A percentile compares a stretch with the other conserved stretches of the same genome.
Evolutionary conservation across 2,113 vertebrate genomes (phyloP).

Genomic region (Corythornis madagascariensis): DNA sequence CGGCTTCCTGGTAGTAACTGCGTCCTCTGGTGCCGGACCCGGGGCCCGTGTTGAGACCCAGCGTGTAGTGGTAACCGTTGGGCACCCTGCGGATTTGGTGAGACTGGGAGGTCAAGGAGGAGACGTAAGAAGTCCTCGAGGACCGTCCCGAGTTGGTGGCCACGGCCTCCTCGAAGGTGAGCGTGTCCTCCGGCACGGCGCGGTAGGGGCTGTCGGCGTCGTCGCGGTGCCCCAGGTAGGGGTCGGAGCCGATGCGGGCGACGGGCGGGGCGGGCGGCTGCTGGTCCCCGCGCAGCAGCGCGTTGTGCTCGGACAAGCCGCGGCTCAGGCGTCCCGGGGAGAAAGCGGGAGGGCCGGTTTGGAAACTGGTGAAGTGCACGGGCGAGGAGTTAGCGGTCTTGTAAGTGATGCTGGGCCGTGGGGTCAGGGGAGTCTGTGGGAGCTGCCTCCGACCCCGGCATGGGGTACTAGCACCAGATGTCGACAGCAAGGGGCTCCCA

Average conservation of each 20-base stretch:
- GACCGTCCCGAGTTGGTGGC: slow-evolving; percentile 84
- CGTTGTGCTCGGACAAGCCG: slow-evolving; percentile 90
- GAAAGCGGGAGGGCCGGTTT: slow-evolving; percentile 70
- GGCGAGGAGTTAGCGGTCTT: slow-evolving; percentile 95
- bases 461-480: slow-evolving; percentile 89
- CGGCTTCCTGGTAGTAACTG: slow-evolving; percentile 86
- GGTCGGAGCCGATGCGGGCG: slow-evolving; percentile 89
- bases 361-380: slow-evolving; percentile 82
- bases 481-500: slow-evolving; percentile 86
- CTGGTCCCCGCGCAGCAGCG: slow-evolving; percentile 80
- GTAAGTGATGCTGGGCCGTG: slow-evolving; percentile 91
- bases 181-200: slow-evolving; percentile 81
- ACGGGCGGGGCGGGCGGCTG: slow-evolving; percentile 73
- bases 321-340: slow-evolving; percentile 88
- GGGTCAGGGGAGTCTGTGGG: slow-evolving; percentile 91
- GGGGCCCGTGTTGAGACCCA: slow-evolving; percentile 78
- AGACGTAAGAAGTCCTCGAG: slow-evolving; percentile 84
- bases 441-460: slow-evolving; percentile 93
- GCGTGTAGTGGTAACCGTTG: slow-evolving; percentile 89
- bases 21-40: slow-evolving; percentile 72
- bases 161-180: slow-evolving; percentile 87
- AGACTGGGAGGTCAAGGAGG: slow-evolving; percentile 81
- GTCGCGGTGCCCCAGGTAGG: slow-evolving; percentile 83
- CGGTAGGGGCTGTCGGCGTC: slow-evolving; percentile 54
- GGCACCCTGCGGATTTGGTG: slow-evolving; percentile 86